Conservation (phyloP, 2,113 vertebrate genomes). For the Aegypius monachus region DNA sequence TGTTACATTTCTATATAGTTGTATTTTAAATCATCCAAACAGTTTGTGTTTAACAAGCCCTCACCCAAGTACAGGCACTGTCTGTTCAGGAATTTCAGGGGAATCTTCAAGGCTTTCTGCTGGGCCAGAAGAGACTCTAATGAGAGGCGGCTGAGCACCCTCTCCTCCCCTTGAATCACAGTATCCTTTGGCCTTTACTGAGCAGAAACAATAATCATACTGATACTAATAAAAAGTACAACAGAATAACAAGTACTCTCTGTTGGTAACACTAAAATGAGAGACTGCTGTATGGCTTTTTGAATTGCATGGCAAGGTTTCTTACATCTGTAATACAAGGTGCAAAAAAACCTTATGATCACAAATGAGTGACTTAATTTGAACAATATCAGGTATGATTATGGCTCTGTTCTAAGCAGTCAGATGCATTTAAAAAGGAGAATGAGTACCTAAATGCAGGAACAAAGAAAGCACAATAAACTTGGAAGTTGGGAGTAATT, state of each 20-base stretch:
- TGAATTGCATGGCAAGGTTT: neutral
- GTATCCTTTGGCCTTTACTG: neutral
- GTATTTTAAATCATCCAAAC: slow-evolving; percentile 29
- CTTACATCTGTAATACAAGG: slow-evolving; percentile 9
- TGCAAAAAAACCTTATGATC: neutral
- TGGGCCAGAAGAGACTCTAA: neutral
- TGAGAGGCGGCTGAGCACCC: neutral
- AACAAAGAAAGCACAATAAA: neutral
- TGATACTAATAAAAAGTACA: neutral
- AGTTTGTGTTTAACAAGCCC: neutral
- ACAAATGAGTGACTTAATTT: slow-evolving; percentile 36
- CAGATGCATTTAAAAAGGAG: neutral
- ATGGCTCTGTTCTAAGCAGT: neutral
- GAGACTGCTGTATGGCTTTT: neutral
- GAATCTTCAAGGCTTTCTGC: neutral
- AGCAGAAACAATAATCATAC: neutral
- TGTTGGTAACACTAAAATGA: neutral
- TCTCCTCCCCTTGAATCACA: neutral
- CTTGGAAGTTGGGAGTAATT: neutral
- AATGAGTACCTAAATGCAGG: neutral
- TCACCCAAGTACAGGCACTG: neutral
- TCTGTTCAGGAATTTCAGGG: neutral
- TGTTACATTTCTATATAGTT: slow-evolving; percentile 3
- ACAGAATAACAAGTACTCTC: neutral
- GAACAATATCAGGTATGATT: slow-evolving; percentile 14